Conservation (phyloP, 1,140 invertebrate genomes). For the Drosophila obscura region DNA sequence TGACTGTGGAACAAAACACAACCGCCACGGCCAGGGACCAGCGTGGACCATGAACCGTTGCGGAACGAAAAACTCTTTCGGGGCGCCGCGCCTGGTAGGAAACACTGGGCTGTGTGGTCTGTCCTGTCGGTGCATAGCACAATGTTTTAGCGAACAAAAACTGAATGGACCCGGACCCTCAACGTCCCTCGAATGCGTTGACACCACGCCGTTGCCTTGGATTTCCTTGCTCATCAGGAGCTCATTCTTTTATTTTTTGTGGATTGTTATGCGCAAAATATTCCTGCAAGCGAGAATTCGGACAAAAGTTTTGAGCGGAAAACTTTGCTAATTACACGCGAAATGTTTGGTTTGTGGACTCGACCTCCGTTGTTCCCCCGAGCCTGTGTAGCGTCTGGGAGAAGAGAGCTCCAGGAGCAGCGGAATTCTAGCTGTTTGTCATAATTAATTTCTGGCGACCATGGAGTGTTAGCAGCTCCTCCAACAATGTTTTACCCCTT, state of each 20-base stretch:
- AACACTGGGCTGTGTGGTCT: constrained; percentile 51
- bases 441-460: constrained; percentile 55
- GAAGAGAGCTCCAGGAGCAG: constrained; percentile 5
- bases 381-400: too few relatives aligned
- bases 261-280: constrained; percentile 58
- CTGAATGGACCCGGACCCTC: too few relatives aligned
- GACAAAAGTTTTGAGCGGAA: constrained; percentile 63
- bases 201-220: constrained; percentile 13
- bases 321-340: constrained; percentile 71
- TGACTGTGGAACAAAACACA: constrained; percentile 14
- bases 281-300: constrained; percentile 51
- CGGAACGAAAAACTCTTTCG: constrained; percentile 59
- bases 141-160: constrained; percentile 23
- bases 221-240: constrained; percentile 14
- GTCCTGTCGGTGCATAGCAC: constrained; percentile 29
- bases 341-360: constrained; percentile 58
- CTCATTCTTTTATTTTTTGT: constrained; percentile 33
- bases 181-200: background rate
- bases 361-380: background rate
- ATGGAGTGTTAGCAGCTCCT: constrained; percentile 5
- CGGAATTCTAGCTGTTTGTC: constrained; percentile 52
- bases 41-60: constrained; percentile 7
- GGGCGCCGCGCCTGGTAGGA: constrained; percentile 39
- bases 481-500: constrained; percentile 10
- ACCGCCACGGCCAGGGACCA: constrained; percentile 22